Evolutionary conservation across 2,797 vertebrate species (phyloP), one percentile per base, ranked within the genome.

Genomic region (Ibycter americanus): DNA sequence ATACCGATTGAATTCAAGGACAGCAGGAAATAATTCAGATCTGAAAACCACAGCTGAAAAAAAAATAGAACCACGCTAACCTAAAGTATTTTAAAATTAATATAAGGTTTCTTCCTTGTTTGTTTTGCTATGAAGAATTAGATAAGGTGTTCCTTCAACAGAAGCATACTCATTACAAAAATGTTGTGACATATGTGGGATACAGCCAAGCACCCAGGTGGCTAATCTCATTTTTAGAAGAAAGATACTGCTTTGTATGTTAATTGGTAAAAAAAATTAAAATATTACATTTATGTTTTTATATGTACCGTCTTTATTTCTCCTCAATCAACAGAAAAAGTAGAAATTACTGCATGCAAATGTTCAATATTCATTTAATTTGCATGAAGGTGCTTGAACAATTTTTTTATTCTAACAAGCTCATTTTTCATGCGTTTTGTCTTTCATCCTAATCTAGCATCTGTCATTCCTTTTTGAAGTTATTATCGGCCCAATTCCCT

Each of bases 401-500:
- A 98, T 99, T 99, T 99, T 99, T 98, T 99, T 98, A 99, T 99
- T 99, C 99, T 99, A 99, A 99, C 99, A 99, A 99, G 99, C 98
- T 99, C 99, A 99, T 99, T 99, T 99, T 98, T 98, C 98, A 98
- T 98, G 98, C 98, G 98, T 98, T 98, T 98, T 98, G 98, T 98
- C 98, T 98, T 99, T 99, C 98, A 99, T 99, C 99, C 99, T 99
- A 99, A 99, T 99, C 99, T 99, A 99, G 99, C 99, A 99, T 99
- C 99, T 99, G 99, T 99, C 99, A 99, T 99, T 99, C 99, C 99
- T 99, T 99, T 99, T 99, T 99, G 99, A 99, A 99, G 99, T 99
- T 99, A 99, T 99, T 99, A 99, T 99, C 99, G 98, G 99, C 99
- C 98, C 97, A 98, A 99, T 99, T 99, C 99, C 99, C 99, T 99